Conservation (phyloP, 2,113 vertebrate genomes). For the Capra hircus region DNA sequence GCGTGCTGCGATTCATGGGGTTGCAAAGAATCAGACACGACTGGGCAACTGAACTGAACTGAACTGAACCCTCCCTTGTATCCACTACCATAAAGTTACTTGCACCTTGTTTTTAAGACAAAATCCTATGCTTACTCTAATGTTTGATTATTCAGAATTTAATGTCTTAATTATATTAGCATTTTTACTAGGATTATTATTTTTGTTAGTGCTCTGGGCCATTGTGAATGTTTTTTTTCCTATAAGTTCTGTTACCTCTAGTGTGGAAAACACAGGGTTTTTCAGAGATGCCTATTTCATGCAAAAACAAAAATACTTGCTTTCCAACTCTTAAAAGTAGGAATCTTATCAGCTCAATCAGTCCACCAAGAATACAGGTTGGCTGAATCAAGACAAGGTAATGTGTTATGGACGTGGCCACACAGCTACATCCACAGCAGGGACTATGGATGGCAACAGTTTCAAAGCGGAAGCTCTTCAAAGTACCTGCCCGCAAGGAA, state of each 20-base stretch:
- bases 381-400: not conserved
- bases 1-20: too few relatives aligned
- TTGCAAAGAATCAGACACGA: too few relatives aligned
- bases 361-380: not conserved
- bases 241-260: not conserved
- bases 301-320: not conserved
- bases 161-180: not conserved
- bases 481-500: not conserved
- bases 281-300: not conserved
- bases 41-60: too few relatives aligned
- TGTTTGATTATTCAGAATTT: not conserved
- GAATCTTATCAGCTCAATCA: not conserved
- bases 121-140: not conserved
- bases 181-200: not conserved
- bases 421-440: not conserved
- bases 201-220: not conserved
- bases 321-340: not conserved
- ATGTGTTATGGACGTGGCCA: not conserved
- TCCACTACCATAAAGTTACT: not conserved
- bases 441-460: accelerated
- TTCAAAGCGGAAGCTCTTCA: not conserved
- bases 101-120: not conserved
- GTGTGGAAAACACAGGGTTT: not conserved
- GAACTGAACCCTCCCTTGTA: not conserved
- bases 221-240: not conserved